phyloP scores from a whole-genome alignment of 2,888 invertebrate species.

The Tridacna crocea region DNA sequence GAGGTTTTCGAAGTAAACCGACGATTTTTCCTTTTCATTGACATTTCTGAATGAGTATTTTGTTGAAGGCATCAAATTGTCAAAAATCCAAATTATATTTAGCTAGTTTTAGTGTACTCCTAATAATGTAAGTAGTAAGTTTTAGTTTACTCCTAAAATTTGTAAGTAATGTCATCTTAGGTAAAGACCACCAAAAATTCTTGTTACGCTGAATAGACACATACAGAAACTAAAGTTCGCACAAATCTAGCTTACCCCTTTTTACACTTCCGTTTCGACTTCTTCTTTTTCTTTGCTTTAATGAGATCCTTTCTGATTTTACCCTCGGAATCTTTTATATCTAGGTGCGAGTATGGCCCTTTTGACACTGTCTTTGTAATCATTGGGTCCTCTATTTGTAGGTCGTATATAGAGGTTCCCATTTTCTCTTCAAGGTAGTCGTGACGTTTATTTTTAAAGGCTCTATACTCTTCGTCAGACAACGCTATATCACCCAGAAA shows the following conservation, averaged over 20 bases:
- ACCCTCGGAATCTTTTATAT: constrained; percentile 22
- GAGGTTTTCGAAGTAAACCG: too few relatives aligned
- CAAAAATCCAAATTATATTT: too few relatives aligned
- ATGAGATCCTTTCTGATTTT: constrained; percentile 22
- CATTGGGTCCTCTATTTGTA: constrained; percentile 74
- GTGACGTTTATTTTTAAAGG: constrained; percentile 37
- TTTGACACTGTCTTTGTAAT: constrained; percentile 45
- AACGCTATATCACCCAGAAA: constrained; percentile 81
- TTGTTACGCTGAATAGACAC: too few relatives aligned
- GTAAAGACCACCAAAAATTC: too few relatives aligned
- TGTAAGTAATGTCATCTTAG: too few relatives aligned
- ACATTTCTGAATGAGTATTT: too few relatives aligned
- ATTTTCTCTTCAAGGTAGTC: constrained; percentile 55
- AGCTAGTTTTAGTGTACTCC: too few relatives aligned
- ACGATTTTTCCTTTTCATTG: too few relatives aligned
- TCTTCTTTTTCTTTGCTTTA: constrained; percentile 51
- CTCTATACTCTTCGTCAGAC: constrained; percentile 74
- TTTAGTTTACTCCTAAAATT: too few relatives aligned
- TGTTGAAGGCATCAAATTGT: too few relatives aligned
- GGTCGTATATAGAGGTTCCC: constrained; percentile 64
- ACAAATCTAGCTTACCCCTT: constrained; percentile 58
- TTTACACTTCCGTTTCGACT: constrained; percentile 56
- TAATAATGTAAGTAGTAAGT: too few relatives aligned
- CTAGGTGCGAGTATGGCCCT: constrained; percentile 53
- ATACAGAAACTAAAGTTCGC: too few relatives aligned